Evolutionary conservation across 2,888 invertebrate genomes (phyloP), one percentile per base, ranked within the genome.

Genomic region (Subacronicta megacephala): DNA sequence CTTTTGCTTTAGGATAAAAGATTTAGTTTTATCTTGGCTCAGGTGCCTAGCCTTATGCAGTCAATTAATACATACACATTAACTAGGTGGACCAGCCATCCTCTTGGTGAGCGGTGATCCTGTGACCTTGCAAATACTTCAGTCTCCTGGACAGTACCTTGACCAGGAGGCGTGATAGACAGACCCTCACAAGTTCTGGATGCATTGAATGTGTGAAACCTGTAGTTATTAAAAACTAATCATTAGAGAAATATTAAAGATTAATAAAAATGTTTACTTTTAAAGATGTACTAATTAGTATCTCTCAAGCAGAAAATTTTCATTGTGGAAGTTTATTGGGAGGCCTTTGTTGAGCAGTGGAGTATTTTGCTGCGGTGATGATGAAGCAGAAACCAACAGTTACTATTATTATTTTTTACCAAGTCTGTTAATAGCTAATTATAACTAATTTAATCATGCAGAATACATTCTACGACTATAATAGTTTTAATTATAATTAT

Each of bases 61-160:
- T 20, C 18, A 37, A 57, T 18, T 15, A 29, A 54, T 26, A 87
- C 88, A 83, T 89, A 96, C 95, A 95, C 95, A 95, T 99, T 99
- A 63, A 99, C 97, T 69, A 99, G 95, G 95, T 99, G 99, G 62
- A 99, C 98, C 70, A 99, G 96, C 99, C 99, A 99, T 57, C 99
- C 99, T 72, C 98, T 96, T 12, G 98, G 98, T 77, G 96, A 96
- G 81, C 99, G 96, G 51, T 97, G 96, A 90, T 99, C 99, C 59
- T 90, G 90, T 52, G 97, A 96, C 77, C 96, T 95, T 29, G 98
- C 97, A 81, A 95, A 96, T 62, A 96, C 88, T 78, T 94, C 93
- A 38, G 77, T 63, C 60, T 93, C 93, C 67, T 90, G 90, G 2
- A 83, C 79, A 4, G 91, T 89, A 18, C 94, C 92, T 75, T 95